These are phyloP conservation scores for Drosophila kanekoi DNA, from an alignment of 2,888 invertebrate genomes.

Conservation along the genomic window DNA sequence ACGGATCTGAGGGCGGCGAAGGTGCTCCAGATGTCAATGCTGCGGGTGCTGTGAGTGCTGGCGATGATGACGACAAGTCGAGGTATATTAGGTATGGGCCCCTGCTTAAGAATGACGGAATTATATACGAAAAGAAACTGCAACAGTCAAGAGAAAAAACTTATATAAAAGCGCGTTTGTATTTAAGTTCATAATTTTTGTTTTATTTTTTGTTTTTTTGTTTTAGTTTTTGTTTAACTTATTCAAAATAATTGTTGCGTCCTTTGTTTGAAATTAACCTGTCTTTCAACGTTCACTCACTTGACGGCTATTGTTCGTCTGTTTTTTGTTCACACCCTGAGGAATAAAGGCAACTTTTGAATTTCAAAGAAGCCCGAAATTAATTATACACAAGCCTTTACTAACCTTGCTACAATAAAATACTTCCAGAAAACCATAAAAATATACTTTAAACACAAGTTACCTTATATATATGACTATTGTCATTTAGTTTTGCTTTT, in stretches of 20 bases:
- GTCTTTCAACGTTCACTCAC: slow-evolving; percentile 15
- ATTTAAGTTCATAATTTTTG: slow-evolving; percentile 30
- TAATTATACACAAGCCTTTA: slow-evolving; percentile 17
- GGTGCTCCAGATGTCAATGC: slow-evolving; percentile 64
- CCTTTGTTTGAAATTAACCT: slow-evolving; percentile 20
- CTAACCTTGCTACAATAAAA: slow-evolving; percentile 23
- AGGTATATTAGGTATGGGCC: slow-evolving; percentile 92
- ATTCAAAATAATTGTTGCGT: slow-evolving; percentile 13
- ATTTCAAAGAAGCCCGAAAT: slow-evolving; percentile 16
- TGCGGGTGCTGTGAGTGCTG: slow-evolving; percentile 80
- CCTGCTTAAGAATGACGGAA: slow-evolving; percentile 85
- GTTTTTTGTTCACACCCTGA: slow-evolving; percentile 17
- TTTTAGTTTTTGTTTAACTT: slow-evolving; percentile 31
- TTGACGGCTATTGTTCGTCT: slow-evolving; percentile 38
- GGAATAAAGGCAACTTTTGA: slow-evolving; percentile 12
- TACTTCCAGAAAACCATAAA: slow-evolving; percentile 25
- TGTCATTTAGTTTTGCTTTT: slow-evolving; percentile 45
- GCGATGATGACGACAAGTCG: slow-evolving; percentile 94
- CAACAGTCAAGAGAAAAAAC: slow-evolving; percentile 43
- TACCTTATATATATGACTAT: slow-evolving; percentile 39
- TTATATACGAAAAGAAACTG: slow-evolving; percentile 65
- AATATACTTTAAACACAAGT: slow-evolving; percentile 43
- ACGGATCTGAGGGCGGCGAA: slow-evolving; percentile 72
- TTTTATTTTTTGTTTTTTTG: slow-evolving; percentile 6
- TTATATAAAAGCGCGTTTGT: slow-evolving; percentile 59